phyloP scores from a whole-genome alignment of 1,140 invertebrate species.

The Nebria ingens region DNA sequence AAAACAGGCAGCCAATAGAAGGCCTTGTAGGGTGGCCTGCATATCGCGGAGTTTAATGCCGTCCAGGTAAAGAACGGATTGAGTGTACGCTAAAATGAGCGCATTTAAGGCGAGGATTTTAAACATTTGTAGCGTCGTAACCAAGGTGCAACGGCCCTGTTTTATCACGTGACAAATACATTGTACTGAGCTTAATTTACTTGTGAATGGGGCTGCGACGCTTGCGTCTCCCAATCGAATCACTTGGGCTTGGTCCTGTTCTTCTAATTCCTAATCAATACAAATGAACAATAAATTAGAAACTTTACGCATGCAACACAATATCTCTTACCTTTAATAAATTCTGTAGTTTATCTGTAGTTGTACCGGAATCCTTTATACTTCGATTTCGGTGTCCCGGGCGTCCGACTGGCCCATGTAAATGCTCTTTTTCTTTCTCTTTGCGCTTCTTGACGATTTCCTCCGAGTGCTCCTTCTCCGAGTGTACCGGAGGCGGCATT shows the following conservation, averaged over 20 bases:
- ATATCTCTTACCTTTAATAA: not conserved
- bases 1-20: constrained; percentile 92
- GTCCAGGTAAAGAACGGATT: constrained; percentile 96
- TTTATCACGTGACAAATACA: constrained; percentile 99
- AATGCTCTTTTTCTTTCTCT: not conserved
- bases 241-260: constrained; percentile 76
- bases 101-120: constrained; percentile 99
- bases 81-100: constrained; percentile 93
- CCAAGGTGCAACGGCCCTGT: constrained; percentile 96
- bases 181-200: constrained; percentile 91
- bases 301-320: not conserved
- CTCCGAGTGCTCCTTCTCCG: not conserved
- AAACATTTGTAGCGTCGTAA: constrained; percentile 99
- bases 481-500: constrained; percentile 8
- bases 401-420: not conserved
- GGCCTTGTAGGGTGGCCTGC: constrained; percentile 91
- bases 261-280: constrained; percentile 69
- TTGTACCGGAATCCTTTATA: not conserved
- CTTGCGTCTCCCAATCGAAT: constrained; percentile 97
- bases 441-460: not conserved
- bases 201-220: constrained; percentile 98
- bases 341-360: not conserved
- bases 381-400: not conserved
- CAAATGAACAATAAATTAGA: not conserved
- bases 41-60: constrained; percentile 97